Conservation (phyloP, 2,888 invertebrate species). For the Acanthoscelides obtectus region DNA sequence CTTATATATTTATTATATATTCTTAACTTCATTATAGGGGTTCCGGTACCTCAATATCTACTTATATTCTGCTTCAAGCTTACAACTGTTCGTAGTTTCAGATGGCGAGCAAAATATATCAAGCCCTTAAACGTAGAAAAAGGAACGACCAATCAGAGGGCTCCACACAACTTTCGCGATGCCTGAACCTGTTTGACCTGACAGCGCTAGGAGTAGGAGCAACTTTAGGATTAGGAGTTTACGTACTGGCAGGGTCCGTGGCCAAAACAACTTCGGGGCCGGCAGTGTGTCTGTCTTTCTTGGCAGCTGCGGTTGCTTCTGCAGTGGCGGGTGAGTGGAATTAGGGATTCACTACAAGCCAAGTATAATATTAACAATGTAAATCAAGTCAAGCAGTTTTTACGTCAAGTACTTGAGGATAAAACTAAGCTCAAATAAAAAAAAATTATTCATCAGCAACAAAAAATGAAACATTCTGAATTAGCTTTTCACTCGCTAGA, state of each 20-base stretch:
- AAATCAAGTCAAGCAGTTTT: too few relatives aligned
- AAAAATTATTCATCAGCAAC: too few relatives aligned
- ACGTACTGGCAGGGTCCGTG: constrained; percentile 87
- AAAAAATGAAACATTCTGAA: too few relatives aligned
- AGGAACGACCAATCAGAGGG: constrained; percentile 38
- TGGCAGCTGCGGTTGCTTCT: constrained; percentile 89
- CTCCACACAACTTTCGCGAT: constrained; percentile 53
- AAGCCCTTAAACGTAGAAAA: constrained; percentile 49
- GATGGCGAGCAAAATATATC: constrained; percentile 30
- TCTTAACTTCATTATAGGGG: too few relatives aligned
- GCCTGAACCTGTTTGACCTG: constrained; percentile 76
- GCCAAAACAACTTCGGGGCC: constrained; percentile 86
- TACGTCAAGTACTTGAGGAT: too few relatives aligned
- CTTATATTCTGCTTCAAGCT: too few relatives aligned
- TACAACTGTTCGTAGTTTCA: too few relatives aligned
- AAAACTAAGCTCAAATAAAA: not conserved
- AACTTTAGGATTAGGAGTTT: constrained; percentile 90
- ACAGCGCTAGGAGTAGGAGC: constrained; percentile 84
- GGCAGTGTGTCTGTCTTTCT: constrained; percentile 83
- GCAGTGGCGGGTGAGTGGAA: constrained; percentile 73
- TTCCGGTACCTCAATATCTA: too few relatives aligned
- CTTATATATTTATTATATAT: too few relatives aligned
- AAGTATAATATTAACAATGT: too few relatives aligned
- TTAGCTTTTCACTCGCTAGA: not conserved
- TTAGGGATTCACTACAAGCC: not conserved